A percentile compares a stretch with the other conserved stretches of the same genome.
phyloP scores from a whole-genome alignment of 1,140 invertebrate genomes.

The Anastatus disparis region DNA sequence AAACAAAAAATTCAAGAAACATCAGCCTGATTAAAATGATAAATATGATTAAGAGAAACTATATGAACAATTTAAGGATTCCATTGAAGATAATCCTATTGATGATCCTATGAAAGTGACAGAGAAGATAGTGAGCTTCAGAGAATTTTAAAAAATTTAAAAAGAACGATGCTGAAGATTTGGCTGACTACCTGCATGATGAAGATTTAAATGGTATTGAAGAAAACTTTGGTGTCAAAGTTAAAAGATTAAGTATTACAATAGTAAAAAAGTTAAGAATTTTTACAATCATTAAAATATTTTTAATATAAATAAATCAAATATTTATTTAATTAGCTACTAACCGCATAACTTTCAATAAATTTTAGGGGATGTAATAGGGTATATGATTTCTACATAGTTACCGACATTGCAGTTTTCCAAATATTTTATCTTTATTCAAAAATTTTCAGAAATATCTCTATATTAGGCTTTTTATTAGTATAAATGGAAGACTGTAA shows the following conservation, averaged over 20 bases:
- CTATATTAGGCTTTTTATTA: no score
- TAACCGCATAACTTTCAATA: no score
- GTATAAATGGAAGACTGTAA: no score
- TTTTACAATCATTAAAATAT: no score
- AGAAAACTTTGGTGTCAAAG: slow-evolving; percentile 97
- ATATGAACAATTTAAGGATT: slow-evolving; percentile 87
- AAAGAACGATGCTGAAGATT: slow-evolving; percentile 82
- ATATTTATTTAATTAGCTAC: no score
- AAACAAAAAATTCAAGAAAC: slow-evolving; percentile 74
- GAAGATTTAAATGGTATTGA: slow-evolving; percentile 98
- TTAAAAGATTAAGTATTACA: slow-evolving; percentile 78
- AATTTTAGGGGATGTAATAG: no score
- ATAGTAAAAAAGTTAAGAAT: no score
- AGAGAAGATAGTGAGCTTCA: slow-evolving; percentile 83
- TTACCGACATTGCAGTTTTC: no score
- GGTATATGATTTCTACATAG: no score
- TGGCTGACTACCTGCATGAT: slow-evolving; percentile 93
- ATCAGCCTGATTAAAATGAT: slow-evolving; percentile 73
- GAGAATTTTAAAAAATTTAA: slow-evolving; percentile 78
- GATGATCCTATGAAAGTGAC: slow-evolving; percentile 86
- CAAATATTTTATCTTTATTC: no score
- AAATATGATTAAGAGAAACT: slow-evolving; percentile 86
- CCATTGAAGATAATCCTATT: slow-evolving; percentile 95
- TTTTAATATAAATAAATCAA: no score
- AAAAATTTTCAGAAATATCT: no score